Evolutionary conservation across 2,797 vertebrate species (phyloP).

Genomic region (Petrocephalus schoutedeni): DNA sequence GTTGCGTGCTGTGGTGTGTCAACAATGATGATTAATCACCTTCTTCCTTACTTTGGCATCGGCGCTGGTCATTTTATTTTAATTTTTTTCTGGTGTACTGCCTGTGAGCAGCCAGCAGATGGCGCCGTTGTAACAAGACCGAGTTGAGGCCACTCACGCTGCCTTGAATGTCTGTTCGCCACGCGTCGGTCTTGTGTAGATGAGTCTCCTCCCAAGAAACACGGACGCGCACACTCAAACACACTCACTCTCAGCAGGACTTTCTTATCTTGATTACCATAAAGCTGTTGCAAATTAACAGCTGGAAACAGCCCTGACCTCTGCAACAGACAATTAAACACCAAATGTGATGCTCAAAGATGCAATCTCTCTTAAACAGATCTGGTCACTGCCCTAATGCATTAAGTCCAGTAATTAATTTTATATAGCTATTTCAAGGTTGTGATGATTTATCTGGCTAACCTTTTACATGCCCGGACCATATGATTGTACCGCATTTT

Average conservation of each 20-base stretch:
- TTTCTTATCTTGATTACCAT: neutral
- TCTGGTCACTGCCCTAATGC: neutral
- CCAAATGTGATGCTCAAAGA: neutral
- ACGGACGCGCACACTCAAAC: neutral
- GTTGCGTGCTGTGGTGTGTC: no score
- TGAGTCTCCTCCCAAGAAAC: neutral
- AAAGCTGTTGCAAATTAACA: neutral
- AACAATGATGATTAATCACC: no score
- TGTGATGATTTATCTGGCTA: neutral
- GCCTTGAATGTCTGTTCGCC: neutral
- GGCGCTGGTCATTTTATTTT: neutral
- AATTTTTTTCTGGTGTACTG: neutral
- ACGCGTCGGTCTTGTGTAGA: neutral
- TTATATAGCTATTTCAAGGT: neutral
- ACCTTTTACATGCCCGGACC: neutral
- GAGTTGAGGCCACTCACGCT: neutral
- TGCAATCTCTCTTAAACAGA: neutral
- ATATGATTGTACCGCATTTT: neutral
- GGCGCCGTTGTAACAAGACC: neutral
- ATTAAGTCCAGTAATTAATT: neutral
- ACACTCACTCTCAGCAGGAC: neutral
- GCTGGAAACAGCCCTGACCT: neutral
- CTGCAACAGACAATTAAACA: neutral
- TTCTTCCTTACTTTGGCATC: neutral
- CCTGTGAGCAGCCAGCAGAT: neutral